A percentile compares a stretch with the other conserved stretches of the same genome.
Evolutionary conservation across 2,113 vertebrate genomes (phyloP).

Genomic region (Cyanistes caeruleus): DNA sequence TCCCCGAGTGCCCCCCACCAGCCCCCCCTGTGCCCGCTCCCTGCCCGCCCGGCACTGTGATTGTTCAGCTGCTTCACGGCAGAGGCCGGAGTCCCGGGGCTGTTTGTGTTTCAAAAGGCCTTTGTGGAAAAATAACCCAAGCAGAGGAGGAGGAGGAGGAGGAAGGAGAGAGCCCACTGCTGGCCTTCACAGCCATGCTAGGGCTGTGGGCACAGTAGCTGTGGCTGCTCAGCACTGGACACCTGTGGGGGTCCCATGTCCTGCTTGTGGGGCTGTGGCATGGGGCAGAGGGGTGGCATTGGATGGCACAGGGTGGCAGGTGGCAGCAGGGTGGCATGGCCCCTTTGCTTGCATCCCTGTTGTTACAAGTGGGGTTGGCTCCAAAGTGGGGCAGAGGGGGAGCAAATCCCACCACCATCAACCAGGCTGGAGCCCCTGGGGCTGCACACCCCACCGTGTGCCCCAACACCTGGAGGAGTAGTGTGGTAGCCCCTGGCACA

Average conservation of each 20-base stretch:
- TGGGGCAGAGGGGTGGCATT: background rate
- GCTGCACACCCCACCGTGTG: rapidly evolving
- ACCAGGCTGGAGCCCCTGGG: background rate
- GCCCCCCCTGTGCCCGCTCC: constrained; percentile 23
- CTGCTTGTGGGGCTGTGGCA: background rate
- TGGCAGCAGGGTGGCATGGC: rapidly evolving
- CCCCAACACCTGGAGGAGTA: rapidly evolving
- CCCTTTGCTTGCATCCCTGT: background rate
- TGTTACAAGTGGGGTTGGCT: background rate
- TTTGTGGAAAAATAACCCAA: constrained; percentile 67
- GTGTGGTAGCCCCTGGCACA: background rate
- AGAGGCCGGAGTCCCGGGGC: constrained; percentile 47
- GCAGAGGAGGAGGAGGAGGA: constrained; percentile 13
- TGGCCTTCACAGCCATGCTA: background rate
- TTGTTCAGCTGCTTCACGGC: constrained; percentile 66
- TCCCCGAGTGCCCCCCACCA: constrained; percentile 1
- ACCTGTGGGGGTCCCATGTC: background rate
- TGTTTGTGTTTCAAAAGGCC: constrained; percentile 69
- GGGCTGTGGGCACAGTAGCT: background rate
- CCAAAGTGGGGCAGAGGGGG: background rate
- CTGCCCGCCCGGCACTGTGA: constrained; percentile 43
- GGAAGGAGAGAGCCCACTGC: background rate
- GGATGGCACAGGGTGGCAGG: background rate
- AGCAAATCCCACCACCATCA: background rate
- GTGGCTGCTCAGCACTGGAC: background rate